Percentiles rank a stretch among this genome's conserved stretches.
Evolutionary conservation across 1,140 invertebrate genomes (phyloP).

Genomic region (Halesus radiatus): DNA sequence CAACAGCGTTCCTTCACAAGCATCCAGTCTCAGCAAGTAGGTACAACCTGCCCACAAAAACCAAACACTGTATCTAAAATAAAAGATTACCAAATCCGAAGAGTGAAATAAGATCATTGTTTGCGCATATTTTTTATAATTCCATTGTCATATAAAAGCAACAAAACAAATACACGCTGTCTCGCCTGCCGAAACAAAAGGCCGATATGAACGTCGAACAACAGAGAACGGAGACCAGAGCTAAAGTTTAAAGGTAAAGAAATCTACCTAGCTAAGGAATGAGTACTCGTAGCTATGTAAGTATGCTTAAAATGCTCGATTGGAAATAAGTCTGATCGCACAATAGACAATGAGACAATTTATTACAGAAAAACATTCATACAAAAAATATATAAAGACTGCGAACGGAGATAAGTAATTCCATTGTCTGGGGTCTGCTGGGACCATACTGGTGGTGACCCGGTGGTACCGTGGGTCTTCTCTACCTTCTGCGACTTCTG

Average conservation of each 20-base stretch:
- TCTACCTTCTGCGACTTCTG: no score
- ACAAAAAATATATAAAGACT: slow-evolving; percentile 51
- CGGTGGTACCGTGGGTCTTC: not conserved
- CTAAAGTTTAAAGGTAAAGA: slow-evolving; percentile 34
- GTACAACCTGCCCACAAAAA: no score
- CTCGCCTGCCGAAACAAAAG: slow-evolving; percentile 3
- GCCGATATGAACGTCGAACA: not conserved
- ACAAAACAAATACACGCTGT: slow-evolving; percentile 21
- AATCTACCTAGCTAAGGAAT: slow-evolving; percentile 27
- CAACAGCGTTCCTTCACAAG: no score
- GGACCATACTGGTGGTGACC: slow-evolving; percentile 53
- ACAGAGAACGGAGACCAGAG: not conserved
- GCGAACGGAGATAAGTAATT: slow-evolving; percentile 55
- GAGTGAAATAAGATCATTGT: slow-evolving; percentile 17
- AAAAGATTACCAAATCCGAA: not conserved
- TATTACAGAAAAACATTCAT: slow-evolving; percentile 57
- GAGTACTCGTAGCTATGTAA: slow-evolving; percentile 32
- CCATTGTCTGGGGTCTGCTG: slow-evolving; percentile 52
- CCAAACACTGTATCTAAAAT: not conserved
- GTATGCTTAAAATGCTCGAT: slow-evolving; percentile 54
- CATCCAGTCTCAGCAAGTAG: no score
- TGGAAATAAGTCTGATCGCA: slow-evolving; percentile 54
- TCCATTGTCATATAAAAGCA: slow-evolving; percentile 17
- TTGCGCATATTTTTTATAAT: slow-evolving; percentile 20
- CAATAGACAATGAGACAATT: slow-evolving; percentile 59